These are phyloP conservation scores for Lacerta bilineata DNA, from an alignment of 2,797 vertebrate species.

Conservation along the genomic window DNA sequence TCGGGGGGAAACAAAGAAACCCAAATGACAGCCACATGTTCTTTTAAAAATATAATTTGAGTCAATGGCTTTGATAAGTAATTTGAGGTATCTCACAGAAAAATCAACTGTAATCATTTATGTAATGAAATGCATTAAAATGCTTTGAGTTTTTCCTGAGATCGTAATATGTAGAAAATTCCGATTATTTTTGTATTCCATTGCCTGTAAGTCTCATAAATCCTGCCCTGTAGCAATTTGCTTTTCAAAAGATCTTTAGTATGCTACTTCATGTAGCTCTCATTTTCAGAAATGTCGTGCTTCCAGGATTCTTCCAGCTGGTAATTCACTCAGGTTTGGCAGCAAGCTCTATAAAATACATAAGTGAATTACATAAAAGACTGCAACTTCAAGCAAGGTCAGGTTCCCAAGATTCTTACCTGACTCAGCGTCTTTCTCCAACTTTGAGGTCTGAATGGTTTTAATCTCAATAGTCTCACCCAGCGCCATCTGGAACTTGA, in stretches of 20 bases:
- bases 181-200: not conserved
- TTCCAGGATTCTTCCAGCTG: slow-evolving; percentile 15
- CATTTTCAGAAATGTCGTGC: not conserved
- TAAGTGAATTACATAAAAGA: not conserved
- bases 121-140: slow-evolving; percentile 12
- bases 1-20: not conserved
- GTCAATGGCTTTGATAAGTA: not conserved
- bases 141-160: not conserved
- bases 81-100: not conserved
- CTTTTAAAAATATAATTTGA: not conserved
- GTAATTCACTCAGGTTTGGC: slow-evolving; percentile 16
- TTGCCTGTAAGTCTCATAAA: not conserved
- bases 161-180: not conserved
- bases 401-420: not conserved
- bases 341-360: slow-evolving; percentile 16
- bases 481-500: not conserved
- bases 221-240: not conserved
- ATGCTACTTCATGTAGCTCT: not conserved
- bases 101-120: not conserved
- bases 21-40: not conserved
- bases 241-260: slow-evolving; percentile 23
- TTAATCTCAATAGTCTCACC: not conserved
- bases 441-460: not conserved
- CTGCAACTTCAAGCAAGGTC: slow-evolving; percentile 32
- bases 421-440: not conserved